Evolutionary conservation across 2,888 invertebrate species (phyloP), one percentile per base, ranked within the genome.

Genomic region (Diogma glabrata): DNA sequence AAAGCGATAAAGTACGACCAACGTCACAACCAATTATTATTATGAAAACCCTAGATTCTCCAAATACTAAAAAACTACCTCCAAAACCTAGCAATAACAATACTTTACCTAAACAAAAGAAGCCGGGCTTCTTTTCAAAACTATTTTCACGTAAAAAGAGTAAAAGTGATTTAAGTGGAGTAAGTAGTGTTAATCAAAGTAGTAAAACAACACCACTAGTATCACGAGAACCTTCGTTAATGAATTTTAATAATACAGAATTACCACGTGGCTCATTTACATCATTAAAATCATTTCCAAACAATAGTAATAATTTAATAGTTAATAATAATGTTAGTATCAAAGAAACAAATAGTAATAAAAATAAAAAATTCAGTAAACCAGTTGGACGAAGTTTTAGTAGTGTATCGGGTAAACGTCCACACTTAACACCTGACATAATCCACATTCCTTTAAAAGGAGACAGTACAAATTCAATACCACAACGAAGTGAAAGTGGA

Each of bases 401-500:
- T 59, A 77, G 76, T 61, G 75, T 77, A 0, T 79, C 79, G 0
- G 77, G 78, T 2, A 72, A 75, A 53, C 67, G 79, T 0, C 78
- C 79, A 0, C 70, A 76, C 14, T 59, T 78, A 2, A 77, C 76
- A 14, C 78, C 78, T 40, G 76, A 77, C 54, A 73, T 82, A 47
- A 76, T 83, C 49, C 79, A 81, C 56, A 81, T 83, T 50, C 81
- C 82, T 0, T 64, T 82, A 1, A 82, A 82, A 64, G 81, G 77
- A 1, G 72, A 70, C 45, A 58, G 65, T 61, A 68, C 72, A 22
- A 62, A 69, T 4, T 74, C 73, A 17, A 65, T 67, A 53, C 60
- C 56, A 2, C 69, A 71, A 0, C 55, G 70, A 2, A 62, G 63
- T 3, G 63, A 67, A 1, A 64, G 65, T 1, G 64, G 66, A 0